Base-by-base conservation (phyloP, 2,888 invertebrate genomes). In the Pseudanteris insignis region DNA sequence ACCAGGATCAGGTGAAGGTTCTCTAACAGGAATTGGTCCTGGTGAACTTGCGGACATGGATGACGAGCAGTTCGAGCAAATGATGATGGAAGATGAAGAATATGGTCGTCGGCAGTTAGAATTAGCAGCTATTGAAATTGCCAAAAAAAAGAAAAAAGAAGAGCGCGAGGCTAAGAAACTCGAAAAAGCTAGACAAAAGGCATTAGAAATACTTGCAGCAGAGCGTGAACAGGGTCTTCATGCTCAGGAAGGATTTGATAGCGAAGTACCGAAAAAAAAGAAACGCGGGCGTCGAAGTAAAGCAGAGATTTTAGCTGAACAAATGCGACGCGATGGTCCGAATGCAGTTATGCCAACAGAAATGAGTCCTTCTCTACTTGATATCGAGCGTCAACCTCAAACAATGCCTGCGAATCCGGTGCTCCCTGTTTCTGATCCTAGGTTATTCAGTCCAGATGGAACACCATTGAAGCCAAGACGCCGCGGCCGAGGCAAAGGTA, bases 81-180 rank as follows among this genome's bases (percentile, higher is more conserved):
- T 84, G 70, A 84, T 86, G 84, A 85, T 86, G 77, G 86, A 86
- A 64, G 85, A 85, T 36, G 86, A 86, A 68, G 86, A 86, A 60
- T 85, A 83, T 32, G 85, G 84, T 0, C 83, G 84, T 21, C 82
- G 84, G 9, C 85, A 84, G 66, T 70, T 84, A 2, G 83, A 84
- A 58, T 62, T 83, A 14, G 82, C 83, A 0, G 82, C 82, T 0
- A 76, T 79, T 15, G 79, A 78, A 60, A 80, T 79, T 50, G 75
- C 75, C 15, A 80, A 73, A 47, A 81, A 75, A 66, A 77, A 76
- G 48, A 72, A 70, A 61, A 77, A 76, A 59, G 78, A 77, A 64
- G 78, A 76, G 50, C 71, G 75, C 8, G 77, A 75, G 64, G 79
- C 74, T 3, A 79, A 75, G 53, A 79, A 74, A 61, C 59, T 76